Evolutionary conservation across 2,797 vertebrate genomes (phyloP).

Genomic region (Picus viridis): DNA sequence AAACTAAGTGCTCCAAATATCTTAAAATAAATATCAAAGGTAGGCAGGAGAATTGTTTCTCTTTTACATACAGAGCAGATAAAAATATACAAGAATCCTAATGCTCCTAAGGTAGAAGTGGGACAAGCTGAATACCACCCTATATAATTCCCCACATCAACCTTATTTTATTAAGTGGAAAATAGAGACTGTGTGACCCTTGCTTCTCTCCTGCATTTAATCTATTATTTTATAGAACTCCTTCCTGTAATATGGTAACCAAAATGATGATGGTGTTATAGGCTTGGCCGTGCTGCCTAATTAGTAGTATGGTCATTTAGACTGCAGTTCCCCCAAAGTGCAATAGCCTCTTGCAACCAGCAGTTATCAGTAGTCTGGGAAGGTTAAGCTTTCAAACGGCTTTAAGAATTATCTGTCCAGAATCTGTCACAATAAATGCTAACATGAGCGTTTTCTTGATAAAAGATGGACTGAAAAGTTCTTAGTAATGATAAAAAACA

Average conservation of each 20-base stretch:
- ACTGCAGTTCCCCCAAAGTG: not conserved
- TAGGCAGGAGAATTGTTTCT: not conserved
- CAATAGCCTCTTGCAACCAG: not conserved
- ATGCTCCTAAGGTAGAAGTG: not conserved
- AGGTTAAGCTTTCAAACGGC: not conserved
- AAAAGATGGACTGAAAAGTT: not conserved
- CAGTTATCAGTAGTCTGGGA: not conserved
- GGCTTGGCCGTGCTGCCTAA: not conserved
- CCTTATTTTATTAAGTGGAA: not conserved
- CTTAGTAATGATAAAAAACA: not conserved
- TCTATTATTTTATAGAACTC: not conserved
- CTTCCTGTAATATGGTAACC: not conserved
- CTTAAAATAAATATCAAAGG: not conserved
- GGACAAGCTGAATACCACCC: not conserved
- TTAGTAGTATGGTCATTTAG: not conserved
- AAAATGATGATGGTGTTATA: not conserved
- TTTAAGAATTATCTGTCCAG: not conserved
- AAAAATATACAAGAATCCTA: not conserved
- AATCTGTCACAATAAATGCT: not conserved
- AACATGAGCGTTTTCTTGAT: not conserved
- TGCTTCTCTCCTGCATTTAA: not conserved
- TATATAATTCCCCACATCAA: not conserved
- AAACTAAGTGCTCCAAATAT: too few relatives aligned
- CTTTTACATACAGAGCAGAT: not conserved
- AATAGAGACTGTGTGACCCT: not conserved